These are phyloP conservation scores for Potamarius usumacintae DNA, from an alignment of 2,113 vertebrate species.

Conservation along the genomic window DNA sequence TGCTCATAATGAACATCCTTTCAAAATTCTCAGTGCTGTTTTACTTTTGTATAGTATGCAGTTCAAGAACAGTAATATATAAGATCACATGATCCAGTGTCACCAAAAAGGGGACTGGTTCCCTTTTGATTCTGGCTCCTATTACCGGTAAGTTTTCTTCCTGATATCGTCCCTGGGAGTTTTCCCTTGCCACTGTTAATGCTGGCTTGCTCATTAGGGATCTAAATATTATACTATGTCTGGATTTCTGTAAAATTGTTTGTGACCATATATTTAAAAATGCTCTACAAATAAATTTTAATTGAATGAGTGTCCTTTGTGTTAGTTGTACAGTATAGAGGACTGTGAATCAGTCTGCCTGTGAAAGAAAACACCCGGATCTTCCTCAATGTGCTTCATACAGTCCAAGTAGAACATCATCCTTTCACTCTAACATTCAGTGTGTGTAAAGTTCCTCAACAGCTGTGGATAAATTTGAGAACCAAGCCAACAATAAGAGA, in stretches of 20 bases:
- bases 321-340: not conserved
- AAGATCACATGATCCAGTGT: not conserved
- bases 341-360: conserved; percentile 31
- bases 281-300: not conserved
- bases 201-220: not conserved
- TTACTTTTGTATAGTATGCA: not conserved
- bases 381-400: conserved; percentile 34
- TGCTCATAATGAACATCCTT: not conserved
- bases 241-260: not conserved
- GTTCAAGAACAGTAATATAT: not conserved
- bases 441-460: conserved; percentile 47
- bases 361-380: conserved; percentile 15
- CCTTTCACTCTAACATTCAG: conserved; percentile 38
- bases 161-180: not conserved
- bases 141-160: not conserved
- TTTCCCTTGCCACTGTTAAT: not conserved
- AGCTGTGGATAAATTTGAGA: conserved; percentile 37
- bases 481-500: conserved; percentile 47
- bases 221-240: not conserved
- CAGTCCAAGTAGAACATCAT: conserved; percentile 41
- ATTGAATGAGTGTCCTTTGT: not conserved
- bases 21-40: not conserved
- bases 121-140: not conserved
- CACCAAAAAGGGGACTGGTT: not conserved
- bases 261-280: not conserved